Evolutionary conservation across 2,113 vertebrate genomes (phyloP).

Genomic region (Lophotis ruficrista): DNA sequence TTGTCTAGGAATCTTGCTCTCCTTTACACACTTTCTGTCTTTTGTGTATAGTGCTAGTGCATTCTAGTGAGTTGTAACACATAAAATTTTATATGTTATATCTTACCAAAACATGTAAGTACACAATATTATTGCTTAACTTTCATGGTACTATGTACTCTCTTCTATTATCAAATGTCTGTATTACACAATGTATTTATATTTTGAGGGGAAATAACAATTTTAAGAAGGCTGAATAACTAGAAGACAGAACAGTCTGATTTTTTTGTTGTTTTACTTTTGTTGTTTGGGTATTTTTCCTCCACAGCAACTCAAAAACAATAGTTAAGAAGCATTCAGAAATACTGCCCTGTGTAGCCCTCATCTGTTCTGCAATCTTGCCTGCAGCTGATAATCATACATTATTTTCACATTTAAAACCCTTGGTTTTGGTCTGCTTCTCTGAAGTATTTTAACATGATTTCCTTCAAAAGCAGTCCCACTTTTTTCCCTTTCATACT

Average conservation of each 20-base stretch:
- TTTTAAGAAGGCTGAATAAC: background rate
- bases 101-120: background rate
- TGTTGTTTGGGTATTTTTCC: background rate
- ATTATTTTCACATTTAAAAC: slow-evolving; percentile 1
- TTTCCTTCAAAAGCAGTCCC: background rate
- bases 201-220: background rate
- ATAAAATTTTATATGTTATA: background rate
- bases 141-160: background rate
- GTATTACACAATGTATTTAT: background rate
- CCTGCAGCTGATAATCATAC: background rate
- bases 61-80: background rate
- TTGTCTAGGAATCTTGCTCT: background rate
- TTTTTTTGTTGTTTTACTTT: background rate
- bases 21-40: background rate
- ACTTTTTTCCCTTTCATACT: background rate
- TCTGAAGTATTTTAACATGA: background rate
- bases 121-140: background rate
- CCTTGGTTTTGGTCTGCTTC: slow-evolving; percentile 4
- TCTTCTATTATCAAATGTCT: background rate
- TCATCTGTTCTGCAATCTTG: background rate
- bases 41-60: background rate
- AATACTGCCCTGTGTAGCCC: background rate
- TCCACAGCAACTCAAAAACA: background rate
- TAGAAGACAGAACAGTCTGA: background rate
- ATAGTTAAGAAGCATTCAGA: background rate